phyloP scores from a whole-genome alignment of 2,797 vertebrate species.

The Poeciliopsis turneri region DNA sequence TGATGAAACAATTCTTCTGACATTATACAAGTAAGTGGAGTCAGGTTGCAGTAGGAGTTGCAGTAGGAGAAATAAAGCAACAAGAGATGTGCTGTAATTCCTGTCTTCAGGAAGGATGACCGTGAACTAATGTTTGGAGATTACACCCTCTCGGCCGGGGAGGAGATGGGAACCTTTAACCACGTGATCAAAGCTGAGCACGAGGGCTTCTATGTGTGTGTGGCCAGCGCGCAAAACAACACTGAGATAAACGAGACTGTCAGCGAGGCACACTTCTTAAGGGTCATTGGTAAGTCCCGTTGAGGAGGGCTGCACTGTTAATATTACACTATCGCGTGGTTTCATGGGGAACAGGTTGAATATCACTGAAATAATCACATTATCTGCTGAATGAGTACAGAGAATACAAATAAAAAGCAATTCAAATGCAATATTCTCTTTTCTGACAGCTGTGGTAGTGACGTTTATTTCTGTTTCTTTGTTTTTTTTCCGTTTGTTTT shows the following conservation, averaged over 20 bases:
- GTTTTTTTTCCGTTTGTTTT: conserved; percentile 14
- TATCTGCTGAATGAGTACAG: no score
- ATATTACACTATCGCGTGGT: not conserved
- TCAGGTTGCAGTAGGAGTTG: not conserved
- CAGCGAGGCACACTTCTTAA: conserved; percentile 56
- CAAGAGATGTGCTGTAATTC: not conserved
- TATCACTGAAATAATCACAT: not conserved
- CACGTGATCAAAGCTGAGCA: rapidly evolving
- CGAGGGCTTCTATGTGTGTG: conserved; percentile 64
- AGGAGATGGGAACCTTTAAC: not conserved
- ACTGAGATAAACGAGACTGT: conserved; percentile 41
- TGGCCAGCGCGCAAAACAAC: conserved; percentile 65
- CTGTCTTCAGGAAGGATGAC: conserved; percentile 35
- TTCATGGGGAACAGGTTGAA: not conserved
- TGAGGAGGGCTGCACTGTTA: not conserved
- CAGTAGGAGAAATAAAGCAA: not conserved
- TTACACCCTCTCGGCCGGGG: not conserved
- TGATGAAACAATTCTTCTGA: conserved; percentile 43
- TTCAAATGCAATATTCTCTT: not conserved
- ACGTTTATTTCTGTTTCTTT: not conserved
- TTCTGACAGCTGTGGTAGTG: not conserved
- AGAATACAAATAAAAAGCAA: not conserved
- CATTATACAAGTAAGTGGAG: conserved; percentile 64
- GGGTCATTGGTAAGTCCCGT: conserved; percentile 70
- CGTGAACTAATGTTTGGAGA: not conserved